phyloP scores from a whole-genome alignment of 2,888 invertebrate species.

The Pilophorus perplexus region DNA sequence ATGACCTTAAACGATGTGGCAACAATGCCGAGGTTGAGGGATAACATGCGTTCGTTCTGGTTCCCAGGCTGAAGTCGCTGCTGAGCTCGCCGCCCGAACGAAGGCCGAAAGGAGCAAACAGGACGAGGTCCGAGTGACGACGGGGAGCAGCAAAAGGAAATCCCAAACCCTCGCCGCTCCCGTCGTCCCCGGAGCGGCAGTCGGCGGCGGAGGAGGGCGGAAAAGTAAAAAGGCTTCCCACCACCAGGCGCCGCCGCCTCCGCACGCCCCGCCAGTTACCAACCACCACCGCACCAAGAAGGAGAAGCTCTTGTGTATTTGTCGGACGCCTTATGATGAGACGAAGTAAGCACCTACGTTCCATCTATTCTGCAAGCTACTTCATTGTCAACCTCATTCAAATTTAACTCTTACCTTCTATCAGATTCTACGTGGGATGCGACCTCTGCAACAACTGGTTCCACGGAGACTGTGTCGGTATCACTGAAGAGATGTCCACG shows the following conservation, averaged over 20 bases:
- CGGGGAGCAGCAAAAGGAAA: slow-evolving; percentile 60
- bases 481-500: slow-evolving; percentile 88
- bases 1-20: too few relatives aligned
- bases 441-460: slow-evolving; percentile 98
- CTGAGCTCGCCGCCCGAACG: slow-evolving; percentile 68
- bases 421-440: slow-evolving; percentile 94
- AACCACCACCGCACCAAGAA: slow-evolving; percentile 56
- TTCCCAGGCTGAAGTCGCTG: slow-evolving; percentile 68
- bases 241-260: slow-evolving; percentile 46
- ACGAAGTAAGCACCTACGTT: slow-evolving; percentile 66
- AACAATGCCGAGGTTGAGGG: too few relatives aligned
- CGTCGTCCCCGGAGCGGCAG: slow-evolving; percentile 35
- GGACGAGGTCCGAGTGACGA: slow-evolving; percentile 60
- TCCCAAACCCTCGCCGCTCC: slow-evolving; percentile 53
- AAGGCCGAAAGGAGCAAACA: slow-evolving; percentile 70
- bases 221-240: slow-evolving; percentile 43
- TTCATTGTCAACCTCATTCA: too few relatives aligned
- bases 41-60: too few relatives aligned
- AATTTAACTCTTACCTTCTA: slow-evolving; percentile 45
- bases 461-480: slow-evolving; percentile 94
- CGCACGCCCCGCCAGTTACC: slow-evolving; percentile 44
- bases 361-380: not conserved
- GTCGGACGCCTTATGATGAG: slow-evolving; percentile 92
- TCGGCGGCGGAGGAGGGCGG: too few relatives aligned
- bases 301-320: slow-evolving; percentile 85